phyloP scores from a whole-genome alignment of 35 echinoderm and acorn worm genomes.

The Ophioderma brevispina region DNA sequence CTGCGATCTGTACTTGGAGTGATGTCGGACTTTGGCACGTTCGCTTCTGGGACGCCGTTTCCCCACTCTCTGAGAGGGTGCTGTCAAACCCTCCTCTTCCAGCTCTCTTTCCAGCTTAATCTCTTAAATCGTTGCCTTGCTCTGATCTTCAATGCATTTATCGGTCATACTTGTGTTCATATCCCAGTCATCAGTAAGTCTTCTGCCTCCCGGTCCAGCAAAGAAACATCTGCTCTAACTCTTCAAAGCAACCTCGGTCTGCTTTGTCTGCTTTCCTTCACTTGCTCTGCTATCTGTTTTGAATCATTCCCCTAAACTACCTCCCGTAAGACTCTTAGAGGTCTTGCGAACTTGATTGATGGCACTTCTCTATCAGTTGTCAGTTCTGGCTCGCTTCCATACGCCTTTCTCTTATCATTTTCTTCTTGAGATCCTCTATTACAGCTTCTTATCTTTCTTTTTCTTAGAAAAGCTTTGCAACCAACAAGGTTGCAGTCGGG shows the following conservation, averaged over 20 bases:
- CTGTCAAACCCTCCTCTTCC: background rate
- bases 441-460: constrained; percentile 28
- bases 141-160: background rate
- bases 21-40: constrained; percentile 45
- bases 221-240: constrained; percentile 46
- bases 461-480: constrained; percentile 34
- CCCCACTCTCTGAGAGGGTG: constrained; percentile 24
- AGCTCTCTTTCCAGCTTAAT: background rate
- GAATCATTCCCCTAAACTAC: background rate
- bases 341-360: background rate
- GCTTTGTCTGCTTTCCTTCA: background rate
- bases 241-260: constrained; percentile 23
- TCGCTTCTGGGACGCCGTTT: constrained; percentile 30
- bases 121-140: background rate
- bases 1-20: background rate
- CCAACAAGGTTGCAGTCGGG: constrained; percentile 13
- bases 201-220: constrained; percentile 47
- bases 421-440: constrained; percentile 6
- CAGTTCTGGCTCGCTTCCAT: constrained; percentile 36
- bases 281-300: background rate
- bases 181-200: constrained; percentile 3
- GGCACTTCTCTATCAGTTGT: background rate
- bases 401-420: background rate
- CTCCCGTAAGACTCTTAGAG: background rate
- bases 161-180: background rate